Base-by-base conservation (phyloP, 2,797 vertebrate species). In the Lacerta bilineata region DNA sequence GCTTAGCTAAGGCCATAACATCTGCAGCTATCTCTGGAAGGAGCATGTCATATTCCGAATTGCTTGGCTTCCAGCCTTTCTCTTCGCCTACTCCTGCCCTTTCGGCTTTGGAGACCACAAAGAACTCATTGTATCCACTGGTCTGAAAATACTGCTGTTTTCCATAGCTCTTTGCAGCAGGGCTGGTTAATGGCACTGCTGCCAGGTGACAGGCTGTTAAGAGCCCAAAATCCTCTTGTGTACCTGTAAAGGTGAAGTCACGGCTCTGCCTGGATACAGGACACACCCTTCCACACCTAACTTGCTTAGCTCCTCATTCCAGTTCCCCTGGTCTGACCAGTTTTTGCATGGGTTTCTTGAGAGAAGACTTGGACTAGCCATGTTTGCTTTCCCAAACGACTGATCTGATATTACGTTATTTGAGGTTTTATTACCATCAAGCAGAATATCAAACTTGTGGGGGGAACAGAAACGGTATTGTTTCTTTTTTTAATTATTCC, bases 121-220 rank as follows among this genome's bases (percentile, higher is more conserved):
- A 76, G 86, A 43, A 8, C 15, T 43, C 27, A 91, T 95, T 95
- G 92, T 95, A 43, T 46, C 59, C 33, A 29, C 39, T 81, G 68
- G 25, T 17, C 80, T 80, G 29, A 66, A 29, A 76, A 76, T 39
- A 39, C 17, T 17, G 33, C 74, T 78, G 36, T 68, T 68, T 79
- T 72, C 69, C 83, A n/a, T 64, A 87, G 43, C 8, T 84, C 25
- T 18, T 78, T 84, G 50, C 46, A 41, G 36, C 66, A 81, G 9
- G 25, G 9, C 55, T 66, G n/a, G 71, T 81, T 85, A 85, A 69
- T 15, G 55, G 79, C 79, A 85, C 23, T 43, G 27, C 3, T 85
- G 71, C 41, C 55, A 71, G 43, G 71, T 64, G 10, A 20, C 46
- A 81, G 69, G 41, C 7, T 27, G 55, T 75, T 64, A 13, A 46